These are phyloP conservation scores for Heptranchias perlo DNA, from an alignment of 2,113 vertebrate species.

Conservation along the genomic window DNA sequence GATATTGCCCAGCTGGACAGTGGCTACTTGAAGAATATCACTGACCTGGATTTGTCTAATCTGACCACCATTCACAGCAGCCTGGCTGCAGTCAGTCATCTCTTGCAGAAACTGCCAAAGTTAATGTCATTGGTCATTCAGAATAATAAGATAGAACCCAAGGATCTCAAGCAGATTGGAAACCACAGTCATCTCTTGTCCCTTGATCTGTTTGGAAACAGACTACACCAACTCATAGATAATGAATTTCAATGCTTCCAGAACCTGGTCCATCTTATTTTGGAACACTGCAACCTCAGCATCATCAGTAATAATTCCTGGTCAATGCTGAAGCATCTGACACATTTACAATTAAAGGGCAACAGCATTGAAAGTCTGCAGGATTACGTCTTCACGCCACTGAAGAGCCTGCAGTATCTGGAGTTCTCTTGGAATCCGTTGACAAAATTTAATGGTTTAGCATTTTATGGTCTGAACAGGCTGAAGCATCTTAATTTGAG, in stretches of 20 bases:
- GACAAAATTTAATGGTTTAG: constrained; percentile 3
- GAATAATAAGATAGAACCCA: constrained; percentile 32
- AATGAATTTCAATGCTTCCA: constrained; percentile 44
- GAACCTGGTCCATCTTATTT: constrained; percentile 40
- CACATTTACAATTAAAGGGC: constrained; percentile 41
- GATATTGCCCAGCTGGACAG: constrained; percentile 23
- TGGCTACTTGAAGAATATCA: constrained; percentile 39
- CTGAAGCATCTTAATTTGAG: constrained; percentile 41
- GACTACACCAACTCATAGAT: constrained; percentile 39
- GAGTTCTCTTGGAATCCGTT: constrained; percentile 45
- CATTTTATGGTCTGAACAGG: constrained; percentile 40
- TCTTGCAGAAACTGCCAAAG: constrained; percentile 42
- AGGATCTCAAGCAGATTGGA: constrained; percentile 42
- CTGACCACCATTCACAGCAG: constrained; percentile 19
- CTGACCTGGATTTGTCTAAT: constrained; percentile 38
- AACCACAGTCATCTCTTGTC: constrained; percentile 43
- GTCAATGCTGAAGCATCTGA: constrained; percentile 40
- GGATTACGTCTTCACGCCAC: neutral
- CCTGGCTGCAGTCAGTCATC: constrained; percentile 33
- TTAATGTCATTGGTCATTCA: constrained; percentile 40
- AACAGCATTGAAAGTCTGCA: constrained; percentile 33
- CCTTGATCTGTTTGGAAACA: constrained; percentile 45
- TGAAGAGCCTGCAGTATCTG: constrained; percentile 39
- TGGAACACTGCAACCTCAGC: constrained; percentile 40
- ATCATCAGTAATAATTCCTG: constrained; percentile 43